Conservation (phyloP, 2,888 invertebrate species). For the Hydroisotoma schaefferi region DNA sequence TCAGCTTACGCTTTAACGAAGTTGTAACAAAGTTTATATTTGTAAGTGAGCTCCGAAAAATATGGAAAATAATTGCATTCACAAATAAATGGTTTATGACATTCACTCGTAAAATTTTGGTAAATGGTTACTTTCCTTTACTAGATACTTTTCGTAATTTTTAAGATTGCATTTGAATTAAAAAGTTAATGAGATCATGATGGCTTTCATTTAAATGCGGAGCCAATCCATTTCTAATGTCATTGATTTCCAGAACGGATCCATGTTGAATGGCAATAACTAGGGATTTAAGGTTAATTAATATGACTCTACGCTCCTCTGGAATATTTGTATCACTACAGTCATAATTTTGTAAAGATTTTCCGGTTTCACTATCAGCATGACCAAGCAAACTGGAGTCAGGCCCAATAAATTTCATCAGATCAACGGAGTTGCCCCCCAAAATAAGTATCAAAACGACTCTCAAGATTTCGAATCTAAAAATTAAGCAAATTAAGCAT, state of each 20-base stretch:
- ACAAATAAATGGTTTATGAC: no score
- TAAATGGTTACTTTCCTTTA: no score
- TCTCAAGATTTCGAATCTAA: constrained; percentile 32
- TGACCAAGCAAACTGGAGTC: constrained; percentile 8
- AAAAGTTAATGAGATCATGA: constrained; percentile 35
- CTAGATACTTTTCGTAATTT: no score
- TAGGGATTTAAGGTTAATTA: constrained; percentile 41
- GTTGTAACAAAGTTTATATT: no score
- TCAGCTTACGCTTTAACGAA: no score
- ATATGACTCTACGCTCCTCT: constrained; percentile 24
- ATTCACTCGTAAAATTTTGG: no score
- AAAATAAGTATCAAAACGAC: constrained; percentile 44
- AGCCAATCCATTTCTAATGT: constrained; percentile 32
- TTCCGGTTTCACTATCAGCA: background rate
- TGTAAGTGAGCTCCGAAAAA: no score
- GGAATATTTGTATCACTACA: background rate
- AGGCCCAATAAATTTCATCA: constrained; percentile 44
- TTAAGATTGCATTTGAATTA: constrained; percentile 38
- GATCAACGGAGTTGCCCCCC: constrained; percentile 38
- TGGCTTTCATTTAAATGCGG: constrained; percentile 35
- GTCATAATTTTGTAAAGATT: background rate
- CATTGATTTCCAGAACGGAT: constrained; percentile 34
- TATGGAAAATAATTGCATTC: no score
- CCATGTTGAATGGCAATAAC: constrained; percentile 43
- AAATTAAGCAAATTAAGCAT: background rate